Evolutionary conservation across 2,888 invertebrate species (phyloP).

Genomic region (Nasonovia ribisnigri): DNA sequence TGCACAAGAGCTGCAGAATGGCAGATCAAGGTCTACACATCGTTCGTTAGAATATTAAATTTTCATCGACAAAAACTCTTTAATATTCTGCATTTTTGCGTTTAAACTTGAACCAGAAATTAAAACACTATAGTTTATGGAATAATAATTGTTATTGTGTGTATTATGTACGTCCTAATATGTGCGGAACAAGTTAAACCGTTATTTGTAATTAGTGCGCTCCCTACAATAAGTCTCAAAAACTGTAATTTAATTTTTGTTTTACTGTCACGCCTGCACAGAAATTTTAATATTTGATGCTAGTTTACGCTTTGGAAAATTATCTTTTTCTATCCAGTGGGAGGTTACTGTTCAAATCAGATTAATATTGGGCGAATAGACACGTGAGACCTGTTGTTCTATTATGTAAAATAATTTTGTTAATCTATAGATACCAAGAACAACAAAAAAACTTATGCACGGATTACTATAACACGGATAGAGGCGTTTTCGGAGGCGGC

Average conservation of each 20-base stretch:
- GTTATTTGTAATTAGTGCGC: neutral
- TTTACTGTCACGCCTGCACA: neutral
- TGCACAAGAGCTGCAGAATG: neutral
- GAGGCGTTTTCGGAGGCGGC: too few relatives aligned
- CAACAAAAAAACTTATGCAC: too few relatives aligned
- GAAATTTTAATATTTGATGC: too few relatives aligned
- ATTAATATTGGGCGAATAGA: too few relatives aligned
- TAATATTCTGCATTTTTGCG: neutral
- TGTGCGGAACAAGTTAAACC: neutral
- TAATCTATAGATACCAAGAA: too few relatives aligned
- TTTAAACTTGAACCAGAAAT: neutral
- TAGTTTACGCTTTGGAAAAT: neutral
- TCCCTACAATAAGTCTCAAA: too few relatives aligned
- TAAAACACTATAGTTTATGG: neutral
- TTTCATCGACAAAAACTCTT: neutral
- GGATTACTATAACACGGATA: too few relatives aligned
- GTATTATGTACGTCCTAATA: neutral
- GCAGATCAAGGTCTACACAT: too few relatives aligned
- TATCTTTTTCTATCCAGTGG: neutral
- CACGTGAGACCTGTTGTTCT: too few relatives aligned
- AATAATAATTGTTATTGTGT: neutral
- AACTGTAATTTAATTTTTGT: too few relatives aligned
- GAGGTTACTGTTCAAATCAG: too few relatives aligned
- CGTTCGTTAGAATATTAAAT: neutral
- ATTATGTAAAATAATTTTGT: too few relatives aligned